phyloP scores from a whole-genome alignment of 2,888 invertebrate species.

The Lutraria lutraria region DNA sequence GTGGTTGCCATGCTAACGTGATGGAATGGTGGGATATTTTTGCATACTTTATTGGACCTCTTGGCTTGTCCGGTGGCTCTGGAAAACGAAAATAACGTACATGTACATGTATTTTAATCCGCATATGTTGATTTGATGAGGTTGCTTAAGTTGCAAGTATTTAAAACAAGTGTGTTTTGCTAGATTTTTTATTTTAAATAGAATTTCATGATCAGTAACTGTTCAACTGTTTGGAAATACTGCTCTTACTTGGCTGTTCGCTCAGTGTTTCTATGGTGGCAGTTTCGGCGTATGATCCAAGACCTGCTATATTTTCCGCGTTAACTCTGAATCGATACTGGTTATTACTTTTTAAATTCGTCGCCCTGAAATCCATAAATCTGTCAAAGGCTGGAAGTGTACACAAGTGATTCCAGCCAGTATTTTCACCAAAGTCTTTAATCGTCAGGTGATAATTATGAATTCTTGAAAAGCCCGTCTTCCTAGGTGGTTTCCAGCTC shows the following conservation, averaged over 20 bases:
- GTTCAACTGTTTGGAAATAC: too few relatives aligned
- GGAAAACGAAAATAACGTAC: background rate
- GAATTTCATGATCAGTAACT: too few relatives aligned
- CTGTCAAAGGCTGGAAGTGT: conserved; percentile 47
- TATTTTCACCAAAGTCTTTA: conserved; percentile 37
- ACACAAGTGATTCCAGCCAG: conserved; percentile 36
- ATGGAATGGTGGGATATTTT: conserved; percentile 54
- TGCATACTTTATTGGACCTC: conserved; percentile 52
- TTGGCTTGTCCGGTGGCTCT: conserved; percentile 55
- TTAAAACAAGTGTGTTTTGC: too few relatives aligned
- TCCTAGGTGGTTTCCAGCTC: conserved; percentile 58
- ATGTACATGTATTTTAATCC: background rate
- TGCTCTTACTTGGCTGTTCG: conserved; percentile 39
- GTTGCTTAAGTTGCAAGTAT: too few relatives aligned
- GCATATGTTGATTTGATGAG: too few relatives aligned
- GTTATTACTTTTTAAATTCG: conserved; percentile 29
- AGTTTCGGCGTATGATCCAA: conserved; percentile 52
- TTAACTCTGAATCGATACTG: conserved; percentile 55
- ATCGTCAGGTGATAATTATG: conserved; percentile 55
- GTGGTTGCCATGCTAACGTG: conserved; percentile 56
- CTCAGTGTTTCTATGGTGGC: conserved; percentile 24
- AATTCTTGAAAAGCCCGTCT: conserved; percentile 50
- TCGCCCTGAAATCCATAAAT: conserved; percentile 58
- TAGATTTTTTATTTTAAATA: too few relatives aligned
- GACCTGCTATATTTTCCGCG: conserved; percentile 50